Evolutionary conservation across 2,113 vertebrate genomes (phyloP), one percentile per base, ranked within the genome.

Genomic region (Zapus hudsonius): DNA sequence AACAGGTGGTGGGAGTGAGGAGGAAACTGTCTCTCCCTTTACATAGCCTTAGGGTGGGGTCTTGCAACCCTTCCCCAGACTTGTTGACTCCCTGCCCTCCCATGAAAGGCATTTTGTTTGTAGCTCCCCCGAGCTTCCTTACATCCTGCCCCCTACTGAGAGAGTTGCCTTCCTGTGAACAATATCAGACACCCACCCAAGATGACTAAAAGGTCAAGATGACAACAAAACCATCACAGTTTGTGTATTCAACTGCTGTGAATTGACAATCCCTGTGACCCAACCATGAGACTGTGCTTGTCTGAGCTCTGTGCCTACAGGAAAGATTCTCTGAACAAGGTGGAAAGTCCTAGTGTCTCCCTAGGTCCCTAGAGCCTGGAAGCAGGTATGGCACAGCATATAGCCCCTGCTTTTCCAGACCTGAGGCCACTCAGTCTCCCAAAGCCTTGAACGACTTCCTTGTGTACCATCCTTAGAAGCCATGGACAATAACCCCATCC

Each of bases 271-370:
- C 16, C 52, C 22, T 67, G 89, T 61, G 66, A 73, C 67, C 33
- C 55, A 89, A 83, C 19, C 20, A 75, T 57, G 64, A 86, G 80
- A 36, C 52, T 83, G 75, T 74, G 89, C 91, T 67, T n/a, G 13
- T 72, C 17, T 40, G 19, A 78, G 40, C 20, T 8, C n/a, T 70
- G 38, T 87, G 76, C 23, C 42, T 86, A 38, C 17, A 86, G 47
- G 31, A 72, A 4, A 55, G 10, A n/a, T 69, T 81, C 70, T 83
- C 70, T 47, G 33, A 55, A 79, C 38, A 84, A 59, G 31, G 55
- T 16, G 69, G 36, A 69, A 87, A 40, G 23, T 66, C 42, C 63
- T 89, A 29, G 31, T 31, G 44, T 42, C 40, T 66, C 55, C 29
- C 69, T 67, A 12, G 73, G 22, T 33, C 29, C 38, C 44, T 66